Evolutionary conservation across 2,113 vertebrate genomes (phyloP), one percentile per base, ranked within the genome.

Genomic region (Pantherophis guttatus): DNA sequence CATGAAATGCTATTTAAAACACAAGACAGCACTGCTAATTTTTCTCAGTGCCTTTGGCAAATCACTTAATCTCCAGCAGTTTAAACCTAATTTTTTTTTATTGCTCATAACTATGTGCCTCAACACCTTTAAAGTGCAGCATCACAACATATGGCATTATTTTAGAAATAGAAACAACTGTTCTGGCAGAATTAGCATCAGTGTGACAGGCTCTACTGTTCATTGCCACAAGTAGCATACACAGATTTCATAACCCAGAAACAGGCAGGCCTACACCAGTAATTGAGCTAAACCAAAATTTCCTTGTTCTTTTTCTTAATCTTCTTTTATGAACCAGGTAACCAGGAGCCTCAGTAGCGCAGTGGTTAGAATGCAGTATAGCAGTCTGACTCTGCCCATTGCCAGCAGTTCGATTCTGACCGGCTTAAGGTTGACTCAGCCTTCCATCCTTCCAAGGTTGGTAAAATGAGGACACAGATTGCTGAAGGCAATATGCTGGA

Each of bases 31-130:
- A 8, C 58, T 88, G 48, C n/a, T 11, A n/a, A 86, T 91, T 86
- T 53, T 62, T 86, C 89, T 8, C 91, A 44, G 29, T 53, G 59
- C 90, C 54, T 62, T 85, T 15, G 0, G 0, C 54, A 93, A 91
- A 58, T 24, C 33, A 93, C 88, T 93, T 90, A 90, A 93, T 81
- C 55, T 90, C 88, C 62, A 62, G 86, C 88, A 93, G 89, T 33
- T 54, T 54, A 58, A 90, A 85, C 55, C 81, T 44, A 93, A 13
- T 58, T 65, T 93, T 86, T 86, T 65, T 23, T 50, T 44, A 59
- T 81, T 58, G 21, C n/a, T 65, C 90, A 62, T 19, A 33, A 65
- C 19, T 53, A 15, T 48, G 75, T 86, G 75, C 23, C 54, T 12
- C n/a, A 19, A 8, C 21, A 21, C 50, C 44, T 62, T 29, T 57